These are phyloP conservation scores for Patagioenas fasciata DNA, from an alignment of 2,113 vertebrate species.

Conservation along the genomic window DNA sequence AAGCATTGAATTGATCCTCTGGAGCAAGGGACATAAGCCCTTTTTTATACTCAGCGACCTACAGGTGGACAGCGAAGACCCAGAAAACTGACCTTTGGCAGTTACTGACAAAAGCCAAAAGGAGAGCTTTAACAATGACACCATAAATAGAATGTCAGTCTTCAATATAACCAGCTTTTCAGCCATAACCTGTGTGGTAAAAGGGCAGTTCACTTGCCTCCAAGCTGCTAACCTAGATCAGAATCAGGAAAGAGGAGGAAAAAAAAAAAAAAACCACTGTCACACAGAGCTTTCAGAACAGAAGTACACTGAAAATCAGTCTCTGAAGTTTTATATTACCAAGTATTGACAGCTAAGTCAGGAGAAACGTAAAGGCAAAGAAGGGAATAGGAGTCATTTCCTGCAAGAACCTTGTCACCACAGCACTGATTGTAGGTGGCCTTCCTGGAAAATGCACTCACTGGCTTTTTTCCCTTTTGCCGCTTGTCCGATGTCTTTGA, in stretches of 20 bases:
- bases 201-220: background rate
- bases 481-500: background rate
- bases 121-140: background rate
- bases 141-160: background rate
- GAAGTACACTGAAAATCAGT: background rate
- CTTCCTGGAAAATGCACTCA: background rate
- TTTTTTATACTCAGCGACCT: background rate
- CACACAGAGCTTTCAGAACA: background rate
- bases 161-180: background rate
- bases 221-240: background rate
- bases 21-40: background rate
- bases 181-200: background rate
- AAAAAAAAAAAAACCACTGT: background rate
- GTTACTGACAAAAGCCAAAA: background rate
- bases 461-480: background rate
- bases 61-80: fast-evolving
- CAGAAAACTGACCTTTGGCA: background rate
- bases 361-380: background rate
- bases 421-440: background rate
- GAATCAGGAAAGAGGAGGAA: fast-evolving
- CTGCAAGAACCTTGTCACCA: background rate
- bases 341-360: background rate
- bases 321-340: background rate
- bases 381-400: background rate
- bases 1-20: background rate